phyloP scores from a whole-genome alignment of 2,797 vertebrate species.

The Scomberomorus guttatus region DNA sequence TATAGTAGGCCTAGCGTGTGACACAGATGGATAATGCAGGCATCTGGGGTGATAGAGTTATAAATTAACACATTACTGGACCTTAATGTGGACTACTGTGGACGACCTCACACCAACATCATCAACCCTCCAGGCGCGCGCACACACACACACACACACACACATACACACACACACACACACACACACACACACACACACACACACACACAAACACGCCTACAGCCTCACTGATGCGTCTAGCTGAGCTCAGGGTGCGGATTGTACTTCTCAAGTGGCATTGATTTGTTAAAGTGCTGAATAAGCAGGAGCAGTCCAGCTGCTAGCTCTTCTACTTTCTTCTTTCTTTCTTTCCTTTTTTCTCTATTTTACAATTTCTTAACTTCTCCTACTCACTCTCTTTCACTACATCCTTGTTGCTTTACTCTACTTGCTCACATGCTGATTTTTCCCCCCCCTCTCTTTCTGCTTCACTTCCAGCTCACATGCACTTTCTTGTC shows the following conservation, averaged over 20 bases:
- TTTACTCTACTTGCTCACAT: constrained; percentile 14
- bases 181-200: constrained; percentile 38
- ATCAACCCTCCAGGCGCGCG: constrained; percentile 63
- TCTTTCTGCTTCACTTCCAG: constrained; percentile 20
- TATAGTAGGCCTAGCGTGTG: constrained; percentile 92
- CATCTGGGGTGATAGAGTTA: constrained; percentile 94
- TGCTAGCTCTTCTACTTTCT: constrained; percentile 83
- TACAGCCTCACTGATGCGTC: constrained; percentile 87
- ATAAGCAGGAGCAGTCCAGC: constrained; percentile 95
- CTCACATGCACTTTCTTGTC: constrained; percentile 27
- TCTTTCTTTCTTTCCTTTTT: constrained; percentile 26
- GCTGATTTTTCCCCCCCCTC: constrained; percentile 19
- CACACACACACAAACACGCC: constrained; percentile 55
- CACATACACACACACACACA: constrained; percentile 47
- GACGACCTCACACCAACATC: constrained; percentile 79
- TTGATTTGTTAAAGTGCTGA: constrained; percentile 99
- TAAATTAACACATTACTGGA: constrained; percentile 99
- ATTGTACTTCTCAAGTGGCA: constrained; percentile 98
- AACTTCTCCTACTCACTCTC: constrained; percentile 10
- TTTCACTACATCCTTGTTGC: constrained; percentile 18
- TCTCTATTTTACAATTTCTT: constrained; percentile 76
- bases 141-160: constrained; percentile 50
- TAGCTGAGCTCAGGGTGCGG: constrained; percentile 91
- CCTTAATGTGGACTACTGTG: constrained; percentile 95
- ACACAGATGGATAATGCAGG: constrained; percentile 97